phyloP scores from a whole-genome alignment of 2,888 invertebrate genomes.

The Troilus luridus region DNA sequence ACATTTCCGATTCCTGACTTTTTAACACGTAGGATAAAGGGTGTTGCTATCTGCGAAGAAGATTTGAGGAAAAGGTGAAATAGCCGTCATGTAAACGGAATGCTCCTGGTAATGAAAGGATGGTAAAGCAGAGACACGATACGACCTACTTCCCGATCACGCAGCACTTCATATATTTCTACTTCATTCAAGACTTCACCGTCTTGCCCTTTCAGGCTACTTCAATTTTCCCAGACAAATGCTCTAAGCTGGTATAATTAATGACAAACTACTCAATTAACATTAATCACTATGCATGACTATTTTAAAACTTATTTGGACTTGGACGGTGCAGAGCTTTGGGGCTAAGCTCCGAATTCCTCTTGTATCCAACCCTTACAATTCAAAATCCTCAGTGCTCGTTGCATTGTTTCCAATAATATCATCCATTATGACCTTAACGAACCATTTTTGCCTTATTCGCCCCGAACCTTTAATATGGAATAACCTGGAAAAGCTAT shows the following conservation, averaged over 20 bases:
- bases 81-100: background rate
- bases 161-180: background rate
- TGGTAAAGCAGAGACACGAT: constrained; percentile 25
- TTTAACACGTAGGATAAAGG: background rate
- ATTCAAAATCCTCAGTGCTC: too few species aligned
- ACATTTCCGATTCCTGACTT: background rate
- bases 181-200: constrained; percentile 6
- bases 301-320: background rate
- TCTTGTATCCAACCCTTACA: too few species aligned
- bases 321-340: too few species aligned
- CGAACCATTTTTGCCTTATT: too few species aligned
- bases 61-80: background rate
- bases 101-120: background rate
- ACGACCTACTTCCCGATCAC: constrained; percentile 40
- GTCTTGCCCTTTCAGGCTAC: background rate
- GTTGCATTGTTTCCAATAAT: too few species aligned
- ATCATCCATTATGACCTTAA: too few species aligned
- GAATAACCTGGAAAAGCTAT: too few species aligned
- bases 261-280: too few species aligned
- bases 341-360: too few species aligned
- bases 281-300: background rate
- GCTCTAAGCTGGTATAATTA: too few species aligned
- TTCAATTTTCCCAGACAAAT: background rate
- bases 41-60: background rate
- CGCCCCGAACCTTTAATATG: too few species aligned